Evolutionary conservation across 1,140 invertebrate species (phyloP).

Genomic region (Anastrepha ludens): DNA sequence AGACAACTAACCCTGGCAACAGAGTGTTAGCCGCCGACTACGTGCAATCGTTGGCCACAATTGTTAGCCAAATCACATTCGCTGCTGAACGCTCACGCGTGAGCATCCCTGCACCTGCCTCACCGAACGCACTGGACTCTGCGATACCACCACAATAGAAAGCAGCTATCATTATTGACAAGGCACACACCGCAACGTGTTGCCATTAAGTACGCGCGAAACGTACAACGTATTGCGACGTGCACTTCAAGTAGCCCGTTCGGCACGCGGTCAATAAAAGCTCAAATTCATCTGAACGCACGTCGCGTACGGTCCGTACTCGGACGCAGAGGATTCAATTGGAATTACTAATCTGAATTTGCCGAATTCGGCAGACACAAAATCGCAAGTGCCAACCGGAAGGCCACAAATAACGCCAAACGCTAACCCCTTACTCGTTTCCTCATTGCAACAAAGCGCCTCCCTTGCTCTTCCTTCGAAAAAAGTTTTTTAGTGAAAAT

Average conservation of each 20-base stretch:
- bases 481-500: not conserved
- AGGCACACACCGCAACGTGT: constrained; percentile 23
- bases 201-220: constrained; percentile 43
- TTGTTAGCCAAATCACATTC: constrained; percentile 44
- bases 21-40: constrained; percentile 12
- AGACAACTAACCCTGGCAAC: not conserved
- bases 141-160: constrained; percentile 3
- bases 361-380: constrained; percentile 32
- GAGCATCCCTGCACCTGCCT: constrained; percentile 27
- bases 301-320: constrained; percentile 50
- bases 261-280: constrained; percentile 55
- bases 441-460: constrained; percentile 29
- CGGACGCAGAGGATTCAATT: constrained; percentile 56
- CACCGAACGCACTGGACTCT: constrained; percentile 9
- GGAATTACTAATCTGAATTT: constrained; percentile 61
- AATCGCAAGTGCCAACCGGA: constrained; percentile 41
- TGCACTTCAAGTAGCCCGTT: constrained; percentile 32
- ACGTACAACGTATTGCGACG: constrained; percentile 38
- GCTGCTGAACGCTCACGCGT: constrained; percentile 24
- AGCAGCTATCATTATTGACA: constrained; percentile 4
- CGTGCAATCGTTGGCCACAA: constrained; percentile 32
- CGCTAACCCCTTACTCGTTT: not conserved
- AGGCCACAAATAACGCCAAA: constrained; percentile 24
- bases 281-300: constrained; percentile 66
- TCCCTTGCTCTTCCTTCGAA: not conserved